Evolutionary conservation across 2,888 invertebrate species (phyloP).

Genomic region (Nematopogon swammerdamellus): DNA sequence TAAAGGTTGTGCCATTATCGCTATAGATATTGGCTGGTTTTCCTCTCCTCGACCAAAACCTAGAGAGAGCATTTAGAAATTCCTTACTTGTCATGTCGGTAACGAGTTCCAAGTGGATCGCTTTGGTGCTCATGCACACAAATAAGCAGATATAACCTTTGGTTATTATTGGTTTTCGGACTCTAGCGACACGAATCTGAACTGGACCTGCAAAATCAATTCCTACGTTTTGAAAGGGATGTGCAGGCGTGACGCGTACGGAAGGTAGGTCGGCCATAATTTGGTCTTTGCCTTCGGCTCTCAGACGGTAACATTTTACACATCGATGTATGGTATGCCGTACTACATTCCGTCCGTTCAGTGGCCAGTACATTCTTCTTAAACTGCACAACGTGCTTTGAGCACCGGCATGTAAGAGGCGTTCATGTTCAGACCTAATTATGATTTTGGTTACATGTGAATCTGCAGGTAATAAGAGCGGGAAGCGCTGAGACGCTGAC

Average conservation of each 20-base stretch:
- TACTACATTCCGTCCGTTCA: neutral
- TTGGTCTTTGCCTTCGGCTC: neutral
- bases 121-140: neutral
- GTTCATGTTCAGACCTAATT: neutral
- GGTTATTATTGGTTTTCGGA: neutral
- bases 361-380: neutral
- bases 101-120: slow-evolving; percentile 1
- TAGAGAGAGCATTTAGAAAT: neutral
- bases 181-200: neutral
- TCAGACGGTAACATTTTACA: neutral
- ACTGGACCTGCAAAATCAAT: slow-evolving; percentile 2
- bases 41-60: neutral
- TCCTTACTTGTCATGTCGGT: neutral
- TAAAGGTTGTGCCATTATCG: neutral
- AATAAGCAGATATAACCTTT: neutral
- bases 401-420: neutral
- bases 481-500: neutral
- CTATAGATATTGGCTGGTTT: neutral
- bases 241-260: neutral
- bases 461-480: neutral
- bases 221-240: neutral
- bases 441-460: neutral
- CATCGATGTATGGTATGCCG: neutral
- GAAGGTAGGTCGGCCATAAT: slow-evolving; percentile 1
- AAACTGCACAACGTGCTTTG: neutral